phyloP scores from a whole-genome alignment of 2,888 invertebrate species.

The Cantharis lateralis region DNA sequence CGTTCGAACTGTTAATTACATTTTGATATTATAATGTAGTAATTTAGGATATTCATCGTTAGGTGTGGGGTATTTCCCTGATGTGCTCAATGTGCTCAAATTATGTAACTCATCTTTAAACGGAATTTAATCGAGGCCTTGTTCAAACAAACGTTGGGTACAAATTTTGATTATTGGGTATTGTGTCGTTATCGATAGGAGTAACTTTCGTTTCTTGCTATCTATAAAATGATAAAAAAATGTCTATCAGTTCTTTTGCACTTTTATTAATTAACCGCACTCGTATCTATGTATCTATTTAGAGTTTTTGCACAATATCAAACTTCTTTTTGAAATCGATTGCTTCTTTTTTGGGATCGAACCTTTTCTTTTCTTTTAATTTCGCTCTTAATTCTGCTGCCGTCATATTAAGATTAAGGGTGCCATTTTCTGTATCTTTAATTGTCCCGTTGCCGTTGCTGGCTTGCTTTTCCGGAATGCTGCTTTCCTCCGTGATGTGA shows the following conservation, averaged over 20 bases:
- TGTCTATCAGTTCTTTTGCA: conserved; percentile 18
- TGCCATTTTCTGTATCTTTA: conserved; percentile 51
- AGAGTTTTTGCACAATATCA: conserved; percentile 92
- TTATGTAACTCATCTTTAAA: conserved; percentile 29
- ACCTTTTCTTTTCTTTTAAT: conserved; percentile 83
- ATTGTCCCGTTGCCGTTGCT: conserved; percentile 27
- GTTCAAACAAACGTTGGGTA: conserved; percentile 18
- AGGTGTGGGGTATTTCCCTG: not conserved
- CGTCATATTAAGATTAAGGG: conserved; percentile 84
- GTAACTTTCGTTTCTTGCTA: conserved; percentile 11
- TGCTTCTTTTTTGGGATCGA: conserved; percentile 87
- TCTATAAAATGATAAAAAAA: conserved; percentile 21
- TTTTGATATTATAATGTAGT: not conserved
- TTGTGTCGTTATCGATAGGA: conserved; percentile 23
- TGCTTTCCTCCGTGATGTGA: conserved; percentile 33
- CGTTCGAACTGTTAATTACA: not conserved
- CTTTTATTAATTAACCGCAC: conserved; percentile 34
- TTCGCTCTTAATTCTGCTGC: conserved; percentile 90
- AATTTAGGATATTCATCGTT: conserved; percentile 4
- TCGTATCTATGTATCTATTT: conserved; percentile 41
- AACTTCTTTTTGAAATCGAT: conserved; percentile 92
- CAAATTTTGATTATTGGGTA: conserved; percentile 16
- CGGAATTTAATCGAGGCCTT: conserved; percentile 37
- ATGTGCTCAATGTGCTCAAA: conserved; percentile 1
- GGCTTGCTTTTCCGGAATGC: conserved; percentile 33